These are phyloP conservation scores for Haliclona indistincta DNA, from an alignment of 37 sponge, comb jelly and placozoan species.

Conservation along the genomic window DNA sequence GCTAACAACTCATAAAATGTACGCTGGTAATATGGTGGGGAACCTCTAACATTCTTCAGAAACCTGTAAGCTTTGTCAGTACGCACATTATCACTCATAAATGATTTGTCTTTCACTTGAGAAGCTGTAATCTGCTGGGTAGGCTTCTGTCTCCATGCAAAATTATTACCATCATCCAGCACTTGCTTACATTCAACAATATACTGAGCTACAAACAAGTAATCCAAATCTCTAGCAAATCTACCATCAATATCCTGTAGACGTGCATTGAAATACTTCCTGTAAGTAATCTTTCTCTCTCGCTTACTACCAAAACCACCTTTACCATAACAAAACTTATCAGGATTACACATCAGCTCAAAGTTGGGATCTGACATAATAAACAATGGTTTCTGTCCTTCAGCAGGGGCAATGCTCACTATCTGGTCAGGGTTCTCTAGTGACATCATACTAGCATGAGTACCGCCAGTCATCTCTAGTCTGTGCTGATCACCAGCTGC, in stretches of 20 bases:
- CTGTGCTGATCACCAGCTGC: too few relatives aligned
- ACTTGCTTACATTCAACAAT: slow-evolving; percentile 35
- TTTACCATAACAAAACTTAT: slow-evolving; percentile 28
- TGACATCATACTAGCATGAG: too few relatives aligned
- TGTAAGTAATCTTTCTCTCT: slow-evolving; percentile 11
- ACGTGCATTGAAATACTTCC: slow-evolving; percentile 31
- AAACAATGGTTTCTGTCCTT: slow-evolving; percentile 14
- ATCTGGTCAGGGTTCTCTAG: too few relatives aligned
- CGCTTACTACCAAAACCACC: slow-evolving; percentile 9
- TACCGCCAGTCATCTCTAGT: too few relatives aligned
- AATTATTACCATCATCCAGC: slow-evolving; percentile 22
- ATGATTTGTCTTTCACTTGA: background rate
- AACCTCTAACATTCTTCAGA: slow-evolving; percentile 25
- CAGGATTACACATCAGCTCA: slow-evolving; percentile 22
- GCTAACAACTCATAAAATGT: slow-evolving; percentile 19
- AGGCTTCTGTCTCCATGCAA: background rate
- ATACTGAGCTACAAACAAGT: slow-evolving; percentile 32
- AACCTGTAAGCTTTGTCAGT: slow-evolving; percentile 16
- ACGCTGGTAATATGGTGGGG: slow-evolving; percentile 1
- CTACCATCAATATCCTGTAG: slow-evolving; percentile 24
- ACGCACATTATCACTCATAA: background rate
- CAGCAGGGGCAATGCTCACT: slow-evolving; percentile 25
- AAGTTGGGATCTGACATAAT: slow-evolving; percentile 28
- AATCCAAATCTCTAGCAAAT: slow-evolving; percentile 28
- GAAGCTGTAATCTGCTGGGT: background rate